Conservation (phyloP, 2,888 invertebrate genomes). For the Eilema depressum region DNA sequence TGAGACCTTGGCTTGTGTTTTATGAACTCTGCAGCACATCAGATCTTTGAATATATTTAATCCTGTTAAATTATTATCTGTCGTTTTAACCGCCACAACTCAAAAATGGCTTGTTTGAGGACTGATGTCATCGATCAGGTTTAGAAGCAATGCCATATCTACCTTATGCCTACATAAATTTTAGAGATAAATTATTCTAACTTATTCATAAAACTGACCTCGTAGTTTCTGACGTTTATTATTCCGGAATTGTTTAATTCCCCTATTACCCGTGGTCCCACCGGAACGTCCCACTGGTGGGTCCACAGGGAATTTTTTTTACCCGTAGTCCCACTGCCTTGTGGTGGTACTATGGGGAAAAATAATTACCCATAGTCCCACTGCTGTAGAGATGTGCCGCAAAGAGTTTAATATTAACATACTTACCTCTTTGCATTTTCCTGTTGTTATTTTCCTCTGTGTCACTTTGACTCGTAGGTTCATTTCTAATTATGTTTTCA, state of each 20-base stretch:
- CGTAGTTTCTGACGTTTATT: background rate
- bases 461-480: no score
- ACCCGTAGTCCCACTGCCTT: no score
- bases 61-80: background rate
- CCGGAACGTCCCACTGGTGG: no score
- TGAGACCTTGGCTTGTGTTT: background rate
- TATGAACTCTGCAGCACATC: background rate
- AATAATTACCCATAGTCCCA: no score
- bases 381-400: no score
- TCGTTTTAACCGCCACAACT: background rate
- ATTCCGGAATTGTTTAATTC: slow-evolving; percentile 4
- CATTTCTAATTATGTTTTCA: no score
- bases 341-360: no score
- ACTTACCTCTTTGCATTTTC: no score
- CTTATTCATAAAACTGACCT: slow-evolving; percentile 24
- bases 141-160: slow-evolving; percentile 15
- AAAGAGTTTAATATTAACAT: no score
- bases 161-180: background rate
- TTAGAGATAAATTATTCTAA: slow-evolving; percentile 22
- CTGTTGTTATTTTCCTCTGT: no score
- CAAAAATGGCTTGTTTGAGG: slow-evolving; percentile 15
- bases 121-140: slow-evolving; percentile 26
- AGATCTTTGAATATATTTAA: background rate
- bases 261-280: no score
- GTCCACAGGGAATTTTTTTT: no score